These are phyloP conservation scores for Drosophila elegans DNA, from an alignment of 1,140 invertebrate genomes.

Conservation along the genomic window DNA sequence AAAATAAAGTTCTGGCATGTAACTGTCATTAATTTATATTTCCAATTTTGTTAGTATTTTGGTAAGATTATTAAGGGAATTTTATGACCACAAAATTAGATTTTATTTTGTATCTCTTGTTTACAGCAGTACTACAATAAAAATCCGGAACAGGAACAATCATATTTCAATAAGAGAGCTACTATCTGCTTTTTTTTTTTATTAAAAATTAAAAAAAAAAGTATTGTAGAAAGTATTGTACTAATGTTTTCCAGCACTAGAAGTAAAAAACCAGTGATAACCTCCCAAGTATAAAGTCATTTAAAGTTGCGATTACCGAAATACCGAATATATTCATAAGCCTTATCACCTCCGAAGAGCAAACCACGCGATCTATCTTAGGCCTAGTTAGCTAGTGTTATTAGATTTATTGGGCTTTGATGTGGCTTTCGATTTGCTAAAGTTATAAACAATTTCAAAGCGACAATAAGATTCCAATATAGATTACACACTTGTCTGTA, in stretches of 20 bases:
- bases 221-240: no score
- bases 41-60: no score
- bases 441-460: slow-evolving; percentile 23
- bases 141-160: no score
- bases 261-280: background rate
- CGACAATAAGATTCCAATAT: slow-evolving; percentile 3
- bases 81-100: no score
- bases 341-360: background rate
- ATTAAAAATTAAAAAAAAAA: no score
- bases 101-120: no score
- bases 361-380: slow-evolving; percentile 4
- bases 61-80: no score
- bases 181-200: no score
- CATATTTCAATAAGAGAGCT: no score
- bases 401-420: slow-evolving; percentile 17
- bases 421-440: slow-evolving; percentile 2
- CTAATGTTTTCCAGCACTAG: background rate
- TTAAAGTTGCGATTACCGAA: slow-evolving; percentile 1
- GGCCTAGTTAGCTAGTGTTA: slow-evolving; percentile 23
- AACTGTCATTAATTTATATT: background rate
- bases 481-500: slow-evolving; percentile 39
- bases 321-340: slow-evolving; percentile 23
- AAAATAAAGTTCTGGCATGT: background rate
- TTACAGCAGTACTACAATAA: no score
- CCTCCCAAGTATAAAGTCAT: slow-evolving; percentile 1